Percentiles rank a stretch among this genome's conserved stretches.
phyloP scores from a whole-genome alignment of 2,888 invertebrate genomes.

The Thecophora atra region DNA sequence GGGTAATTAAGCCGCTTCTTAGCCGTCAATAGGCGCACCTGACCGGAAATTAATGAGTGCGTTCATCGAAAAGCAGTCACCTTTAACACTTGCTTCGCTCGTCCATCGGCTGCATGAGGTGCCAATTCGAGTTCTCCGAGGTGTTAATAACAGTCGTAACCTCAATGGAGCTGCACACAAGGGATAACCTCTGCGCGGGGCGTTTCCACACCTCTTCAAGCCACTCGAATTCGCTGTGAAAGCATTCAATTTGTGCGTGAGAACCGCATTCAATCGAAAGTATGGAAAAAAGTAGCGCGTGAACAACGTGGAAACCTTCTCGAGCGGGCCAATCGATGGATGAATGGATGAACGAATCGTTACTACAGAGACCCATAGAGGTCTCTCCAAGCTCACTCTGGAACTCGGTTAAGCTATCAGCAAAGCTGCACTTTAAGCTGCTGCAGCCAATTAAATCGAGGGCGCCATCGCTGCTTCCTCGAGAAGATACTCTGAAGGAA shows the following conservation, averaged over 20 bases:
- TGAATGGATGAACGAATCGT: too few relatives aligned
- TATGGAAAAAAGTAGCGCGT: neutral
- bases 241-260: neutral
- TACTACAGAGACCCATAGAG: too few relatives aligned
- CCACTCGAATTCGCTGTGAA: neutral
- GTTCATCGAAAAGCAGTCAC: too few relatives aligned
- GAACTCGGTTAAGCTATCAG: neutral
- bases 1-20: neutral
- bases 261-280: neutral
- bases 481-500: neutral
- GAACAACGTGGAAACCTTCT: too few relatives aligned
- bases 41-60: neutral
- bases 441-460: slow-evolving; percentile 6
- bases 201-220: neutral
- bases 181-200: neutral
- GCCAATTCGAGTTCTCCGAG: neutral
- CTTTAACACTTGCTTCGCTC: too few relatives aligned
- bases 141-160: neutral
- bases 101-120: neutral
- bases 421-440: neutral
- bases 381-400: neutral
- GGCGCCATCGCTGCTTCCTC: neutral
- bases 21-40: neutral
- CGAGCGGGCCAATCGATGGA: too few relatives aligned
- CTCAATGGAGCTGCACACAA: neutral